phyloP scores from a whole-genome alignment of 2,797 vertebrate species.

The Adrianichthys oophorus region DNA sequence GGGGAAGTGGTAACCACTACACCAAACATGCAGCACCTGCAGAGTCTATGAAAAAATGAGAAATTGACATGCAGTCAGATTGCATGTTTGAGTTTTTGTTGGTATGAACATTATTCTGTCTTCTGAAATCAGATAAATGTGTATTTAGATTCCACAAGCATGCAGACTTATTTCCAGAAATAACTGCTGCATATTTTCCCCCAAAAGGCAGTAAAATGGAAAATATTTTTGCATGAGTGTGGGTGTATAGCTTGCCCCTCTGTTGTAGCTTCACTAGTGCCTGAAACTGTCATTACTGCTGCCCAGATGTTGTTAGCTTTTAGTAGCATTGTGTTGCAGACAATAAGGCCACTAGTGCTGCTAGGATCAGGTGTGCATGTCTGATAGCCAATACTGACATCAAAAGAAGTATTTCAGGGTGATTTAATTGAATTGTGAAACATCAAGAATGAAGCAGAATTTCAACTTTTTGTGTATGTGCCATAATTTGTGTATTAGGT shows the following conservation, averaged over 20 bases:
- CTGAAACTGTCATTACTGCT: conserved; percentile 60
- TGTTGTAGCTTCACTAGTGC: conserved; percentile 30
- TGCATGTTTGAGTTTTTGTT: no score
- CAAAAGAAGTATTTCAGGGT: conserved; percentile 63
- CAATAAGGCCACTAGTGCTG: conserved; percentile 58
- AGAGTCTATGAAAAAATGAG: no score
- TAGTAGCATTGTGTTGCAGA: conserved; percentile 57
- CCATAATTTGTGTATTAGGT: conserved; percentile 46
- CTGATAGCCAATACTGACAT: conserved; percentile 71
- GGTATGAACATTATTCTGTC: background rate
- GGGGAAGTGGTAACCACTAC: no score
- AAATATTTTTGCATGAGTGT: conserved; percentile 28
- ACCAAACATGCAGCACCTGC: no score
- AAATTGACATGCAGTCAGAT: no score
- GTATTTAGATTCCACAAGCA: background rate
- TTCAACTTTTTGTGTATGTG: conserved; percentile 29
- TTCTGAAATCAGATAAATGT: background rate
- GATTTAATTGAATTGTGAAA: conserved; percentile 68
- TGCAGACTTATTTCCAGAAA: conserved; percentile 10
- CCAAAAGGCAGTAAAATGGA: conserved; percentile 9
- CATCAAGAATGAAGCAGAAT: conserved; percentile 42
- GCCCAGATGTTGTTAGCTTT: conserved; percentile 70
- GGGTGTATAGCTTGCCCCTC: conserved; percentile 21
- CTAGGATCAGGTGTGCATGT: conserved; percentile 73
- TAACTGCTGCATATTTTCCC: conserved; percentile 1